Base-by-base conservation (phyloP, 2,797 vertebrate genomes). In the Phrynocephalus vlangalii region DNA sequence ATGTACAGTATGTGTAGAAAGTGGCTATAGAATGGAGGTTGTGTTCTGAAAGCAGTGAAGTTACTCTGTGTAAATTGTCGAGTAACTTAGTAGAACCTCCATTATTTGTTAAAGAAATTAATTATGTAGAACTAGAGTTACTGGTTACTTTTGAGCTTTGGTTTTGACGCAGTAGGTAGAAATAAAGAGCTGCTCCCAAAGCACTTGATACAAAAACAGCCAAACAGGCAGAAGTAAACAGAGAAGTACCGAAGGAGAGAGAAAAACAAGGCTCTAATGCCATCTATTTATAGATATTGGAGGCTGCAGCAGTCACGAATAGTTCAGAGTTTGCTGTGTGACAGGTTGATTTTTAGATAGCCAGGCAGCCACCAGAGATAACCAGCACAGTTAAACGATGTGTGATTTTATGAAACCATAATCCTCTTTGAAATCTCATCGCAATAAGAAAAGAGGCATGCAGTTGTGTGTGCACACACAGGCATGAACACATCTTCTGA, bases 361-460 rank as follows among this genome's bases (percentile, higher is more conserved):
- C 87, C 81, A 94, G 92, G 90, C 85, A 91, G 87, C 86, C 77
- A 88, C 79, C 18, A 91, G 91, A 87, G 85, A 89, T 85, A 91
- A 91, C 80, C 87, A 86, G 83, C 50, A 86, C 83, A 87, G 50
- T 86, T 90, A 93, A 94, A 92, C 90, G 89, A 68, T 88, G 93
- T 91, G 83, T 85, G 90, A 91, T 89, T 92, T 86, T 90, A 93
- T 66, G 56, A 92, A 92, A 93, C 92, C 87, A 91, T 94, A 93
- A 95, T 93, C 89, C 92, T 83, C 90, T 90, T 85, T 86, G 89
- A 92, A 93, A 92, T 77, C 82, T 87, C 79, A 93, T 91, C 84
- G 90, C 71, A 73, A 71, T 60, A 93, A 92, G 56, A 33, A 26
- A 24, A 73, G 71, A 75, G 30, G 9, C 6, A 2, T 26, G 20